Percentiles rank a stretch among this genome's conserved stretches.
These are phyloP conservation scores for Salvelinus alpinus DNA, from an alignment of 2,113 vertebrate species.

Conservation along the genomic window DNA sequence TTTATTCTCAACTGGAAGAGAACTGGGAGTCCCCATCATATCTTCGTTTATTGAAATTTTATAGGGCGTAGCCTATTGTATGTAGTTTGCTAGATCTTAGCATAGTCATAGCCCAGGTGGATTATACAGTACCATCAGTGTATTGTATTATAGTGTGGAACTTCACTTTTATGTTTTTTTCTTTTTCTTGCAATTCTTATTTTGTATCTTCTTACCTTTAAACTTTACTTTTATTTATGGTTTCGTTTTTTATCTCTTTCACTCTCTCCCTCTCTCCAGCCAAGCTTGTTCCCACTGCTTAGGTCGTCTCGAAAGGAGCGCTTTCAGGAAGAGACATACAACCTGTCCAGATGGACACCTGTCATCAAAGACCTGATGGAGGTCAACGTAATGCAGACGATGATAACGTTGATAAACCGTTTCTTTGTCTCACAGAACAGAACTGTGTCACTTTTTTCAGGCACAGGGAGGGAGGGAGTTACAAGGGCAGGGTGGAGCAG, in stretches of 20 bases:
- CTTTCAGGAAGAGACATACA: conserved; percentile 85
- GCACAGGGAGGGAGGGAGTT: too few species aligned
- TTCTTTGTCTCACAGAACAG: not conserved
- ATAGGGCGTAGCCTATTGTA: not conserved
- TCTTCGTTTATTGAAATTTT: conserved; percentile 61
- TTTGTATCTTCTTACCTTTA: not conserved
- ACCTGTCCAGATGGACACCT: conserved; percentile 94
- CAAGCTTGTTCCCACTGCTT: conserved; percentile 62
- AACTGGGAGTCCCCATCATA: conserved; percentile 88
- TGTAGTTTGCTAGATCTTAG: not conserved
- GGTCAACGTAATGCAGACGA: conserved; percentile 65
- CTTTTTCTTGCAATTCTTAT: not conserved
- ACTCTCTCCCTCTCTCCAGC: conserved; percentile 48
- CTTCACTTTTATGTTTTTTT: too few species aligned
- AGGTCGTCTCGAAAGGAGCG: conserved; percentile 82
- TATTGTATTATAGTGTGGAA: too few species aligned
- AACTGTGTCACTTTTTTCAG: not conserved
- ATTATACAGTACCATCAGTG: too few species aligned
- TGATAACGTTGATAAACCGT: not conserved
- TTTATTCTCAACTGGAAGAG: conserved; percentile 94
- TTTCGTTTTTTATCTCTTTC: conserved; percentile 3
- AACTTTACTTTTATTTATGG: not conserved
- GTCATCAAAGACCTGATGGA: conserved; percentile 95
- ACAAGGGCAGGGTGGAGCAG: not conserved
- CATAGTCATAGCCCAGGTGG: too few species aligned